Conservation (phyloP, 2,888 invertebrate species). For the Agrochola lota region DNA sequence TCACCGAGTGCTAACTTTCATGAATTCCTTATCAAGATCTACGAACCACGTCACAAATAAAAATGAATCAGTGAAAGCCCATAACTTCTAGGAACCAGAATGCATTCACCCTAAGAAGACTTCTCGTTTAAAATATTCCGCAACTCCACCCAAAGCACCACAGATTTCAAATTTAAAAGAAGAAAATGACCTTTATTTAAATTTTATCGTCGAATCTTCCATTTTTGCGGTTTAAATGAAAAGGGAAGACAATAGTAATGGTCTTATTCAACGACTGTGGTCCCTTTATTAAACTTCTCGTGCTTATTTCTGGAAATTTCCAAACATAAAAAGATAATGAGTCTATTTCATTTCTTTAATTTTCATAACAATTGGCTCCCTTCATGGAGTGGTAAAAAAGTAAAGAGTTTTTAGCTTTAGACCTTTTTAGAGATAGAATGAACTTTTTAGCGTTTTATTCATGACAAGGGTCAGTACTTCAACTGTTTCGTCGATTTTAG, state of each 20-base stretch:
- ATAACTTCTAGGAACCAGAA: conserved; percentile 37
- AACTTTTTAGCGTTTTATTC: conserved; percentile 43
- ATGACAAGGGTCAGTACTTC: conserved; percentile 57
- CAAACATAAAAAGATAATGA: conserved; percentile 56
- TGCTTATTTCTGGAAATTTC: conserved; percentile 55
- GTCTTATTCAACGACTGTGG: conserved; percentile 69
- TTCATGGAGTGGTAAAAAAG: conserved; percentile 38
- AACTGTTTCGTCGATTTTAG: conserved; percentile 40
- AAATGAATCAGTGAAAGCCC: conserved; percentile 37
- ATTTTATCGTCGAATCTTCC: conserved; percentile 76
- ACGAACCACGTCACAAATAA: conserved; percentile 29
- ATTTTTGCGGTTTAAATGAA: conserved; percentile 73
- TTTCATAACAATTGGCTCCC: conserved; percentile 52
- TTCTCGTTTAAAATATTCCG: conserved; percentile 54
- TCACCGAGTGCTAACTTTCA: conserved; percentile 26
- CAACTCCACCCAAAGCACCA: conserved; percentile 49
- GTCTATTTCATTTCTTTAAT: conserved; percentile 62
- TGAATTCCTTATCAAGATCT: conserved; percentile 36
- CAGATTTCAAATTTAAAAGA: conserved; percentile 72
- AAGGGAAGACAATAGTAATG: conserved; percentile 74
- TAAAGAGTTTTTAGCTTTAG: conserved; percentile 21
- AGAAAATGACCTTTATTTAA: conserved; percentile 78
- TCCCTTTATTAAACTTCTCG: conserved; percentile 70
- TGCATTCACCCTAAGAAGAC: conserved; percentile 27
- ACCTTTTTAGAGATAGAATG: conserved; percentile 42